Evolutionary conservation across 2,113 vertebrate genomes (phyloP), one percentile per base, ranked within the genome.

Genomic region (Isichthys henryi): DNA sequence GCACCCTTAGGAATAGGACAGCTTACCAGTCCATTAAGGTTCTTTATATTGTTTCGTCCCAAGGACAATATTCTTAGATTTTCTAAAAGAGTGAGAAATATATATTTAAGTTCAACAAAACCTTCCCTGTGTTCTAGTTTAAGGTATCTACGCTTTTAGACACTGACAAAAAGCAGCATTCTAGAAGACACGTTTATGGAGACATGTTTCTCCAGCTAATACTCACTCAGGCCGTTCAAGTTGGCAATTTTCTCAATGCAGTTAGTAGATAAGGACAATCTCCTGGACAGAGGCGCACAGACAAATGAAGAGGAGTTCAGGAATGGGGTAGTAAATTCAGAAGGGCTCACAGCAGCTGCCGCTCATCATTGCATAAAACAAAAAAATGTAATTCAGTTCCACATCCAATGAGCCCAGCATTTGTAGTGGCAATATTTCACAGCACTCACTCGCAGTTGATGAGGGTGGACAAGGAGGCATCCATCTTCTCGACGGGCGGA

Each of bases 221-320:
- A 98, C 98, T 98, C 95, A 99, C 98, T 99, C 88, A 99, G 94
- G 88, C 96, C 97, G 90, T 95, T 97, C 91, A 99, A 94, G 93
- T 99, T 99, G 90, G 97, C 96, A 58, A 99, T 99, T 95, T 98
- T 99, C 91, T 99, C 98, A 93, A 99, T 99, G 94, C 98, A 98
- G 95, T 99, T 99, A 92, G 98, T 99, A 89, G 98, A 99, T 92
- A 99, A 93, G 2, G 97, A 99, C 3, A 99, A 93, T 90, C 97
- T 98, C 96, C 98, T 99, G 96, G 92, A 89, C 91, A 93, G 88
- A 88, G 90, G 13, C 49, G 89, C 88, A 88, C 15, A 86, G 43
- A 82, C 7, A 43, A 84, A 52, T 48, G 10, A 49, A 66, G n/a
- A 70, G 56, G 45, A 31, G 91, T 52, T 87, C 50, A 43, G 43